These are phyloP conservation scores for Numenius arquata DNA, from an alignment of 2,113 vertebrate genomes.

Conservation along the genomic window DNA sequence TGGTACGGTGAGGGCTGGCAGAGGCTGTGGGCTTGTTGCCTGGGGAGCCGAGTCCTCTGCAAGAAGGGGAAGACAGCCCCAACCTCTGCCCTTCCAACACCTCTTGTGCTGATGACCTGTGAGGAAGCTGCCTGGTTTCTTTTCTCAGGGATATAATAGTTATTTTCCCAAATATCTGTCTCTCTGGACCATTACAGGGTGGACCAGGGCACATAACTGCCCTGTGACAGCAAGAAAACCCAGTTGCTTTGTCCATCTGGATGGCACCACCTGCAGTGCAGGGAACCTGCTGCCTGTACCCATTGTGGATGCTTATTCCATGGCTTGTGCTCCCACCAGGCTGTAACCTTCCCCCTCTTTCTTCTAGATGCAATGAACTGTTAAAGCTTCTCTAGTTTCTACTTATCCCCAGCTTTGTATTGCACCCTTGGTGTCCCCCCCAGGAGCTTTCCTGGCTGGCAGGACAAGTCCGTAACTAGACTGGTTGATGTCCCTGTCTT, in stretches of 20 bases:
- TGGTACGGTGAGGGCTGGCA: background rate
- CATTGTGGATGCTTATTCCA: rapidly evolving
- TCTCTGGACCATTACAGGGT: rapidly evolving
- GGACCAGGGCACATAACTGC: no score
- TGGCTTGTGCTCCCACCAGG: background rate
- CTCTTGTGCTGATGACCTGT: background rate
- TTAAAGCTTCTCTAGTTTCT: background rate
- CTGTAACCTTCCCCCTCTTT: background rate
- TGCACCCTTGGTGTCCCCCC: background rate
- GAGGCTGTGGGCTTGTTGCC: background rate
- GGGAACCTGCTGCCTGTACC: background rate
- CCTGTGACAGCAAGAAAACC: rapidly evolving
- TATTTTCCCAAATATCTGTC: background rate
- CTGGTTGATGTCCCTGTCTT: background rate
- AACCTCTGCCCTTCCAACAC: background rate
- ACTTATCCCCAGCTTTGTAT: background rate
- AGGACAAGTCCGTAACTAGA: no score
- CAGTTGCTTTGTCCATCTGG: background rate
- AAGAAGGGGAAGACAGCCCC: background rate
- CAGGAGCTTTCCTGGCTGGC: background rate
- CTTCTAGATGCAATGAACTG: background rate
- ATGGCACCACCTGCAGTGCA: background rate
- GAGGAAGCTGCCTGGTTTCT: background rate
- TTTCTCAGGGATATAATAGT: rapidly evolving
- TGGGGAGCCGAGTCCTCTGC: background rate